Percentiles rank a stretch among this genome's conserved stretches.
Evolutionary conservation across 2,113 vertebrate species (phyloP).

Genomic region (Gambusia holbrooki): DNA sequence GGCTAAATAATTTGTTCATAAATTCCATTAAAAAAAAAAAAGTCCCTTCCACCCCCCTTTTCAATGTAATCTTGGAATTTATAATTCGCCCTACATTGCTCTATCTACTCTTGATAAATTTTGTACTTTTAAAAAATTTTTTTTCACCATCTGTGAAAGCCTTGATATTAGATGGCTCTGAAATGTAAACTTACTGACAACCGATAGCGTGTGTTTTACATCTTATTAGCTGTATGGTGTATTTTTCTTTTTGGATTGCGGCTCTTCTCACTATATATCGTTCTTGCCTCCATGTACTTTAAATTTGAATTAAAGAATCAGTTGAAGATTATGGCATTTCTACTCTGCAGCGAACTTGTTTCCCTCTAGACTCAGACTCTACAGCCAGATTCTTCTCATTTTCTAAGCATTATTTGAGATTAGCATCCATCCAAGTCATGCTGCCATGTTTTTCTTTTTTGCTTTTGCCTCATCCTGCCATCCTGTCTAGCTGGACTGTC

Average conservation of each 20-base stretch:
- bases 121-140: too few species aligned
- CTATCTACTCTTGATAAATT: too few species aligned
- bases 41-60: too few species aligned
- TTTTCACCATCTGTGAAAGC: not conserved
- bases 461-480: conserved; percentile 80
- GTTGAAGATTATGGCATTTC: not conserved
- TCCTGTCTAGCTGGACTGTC: conserved; percentile 47
- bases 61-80: too few species aligned
- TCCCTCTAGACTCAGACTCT: not conserved
- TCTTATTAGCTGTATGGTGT: too few species aligned
- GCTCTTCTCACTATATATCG: too few species aligned
- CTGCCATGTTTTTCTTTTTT: conserved; percentile 84
- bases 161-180: not conserved
- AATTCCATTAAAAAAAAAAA: too few species aligned
- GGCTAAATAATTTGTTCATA: too few species aligned
- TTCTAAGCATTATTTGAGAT: conserved; percentile 4
- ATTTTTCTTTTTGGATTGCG: not conserved
- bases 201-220: not conserved
- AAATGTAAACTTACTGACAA: not conserved
- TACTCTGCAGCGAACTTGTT: not conserved
- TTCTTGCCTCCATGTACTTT: too few species aligned
- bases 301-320: not conserved
- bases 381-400: not conserved
- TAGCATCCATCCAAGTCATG: conserved; percentile 81
- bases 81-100: too few species aligned